Conservation (phyloP, 2,113 vertebrate genomes). For the Callipepla californica region DNA sequence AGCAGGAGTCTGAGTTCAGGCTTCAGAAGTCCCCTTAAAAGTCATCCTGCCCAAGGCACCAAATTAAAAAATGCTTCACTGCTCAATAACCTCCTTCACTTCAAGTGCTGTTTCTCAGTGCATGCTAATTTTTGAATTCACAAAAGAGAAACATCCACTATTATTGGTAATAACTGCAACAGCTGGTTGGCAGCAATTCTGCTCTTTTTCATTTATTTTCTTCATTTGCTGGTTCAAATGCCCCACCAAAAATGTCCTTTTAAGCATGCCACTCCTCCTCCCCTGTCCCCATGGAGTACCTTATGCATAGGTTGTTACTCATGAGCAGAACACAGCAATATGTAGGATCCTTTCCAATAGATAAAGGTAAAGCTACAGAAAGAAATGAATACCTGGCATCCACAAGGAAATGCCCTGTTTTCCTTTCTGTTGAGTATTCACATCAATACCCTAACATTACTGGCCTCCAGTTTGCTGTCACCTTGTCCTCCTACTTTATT, state of each 20-base stretch:
- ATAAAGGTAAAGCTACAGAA: not conserved
- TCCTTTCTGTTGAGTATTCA: not conserved
- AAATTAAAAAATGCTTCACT: not conserved
- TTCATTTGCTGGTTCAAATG: not conserved
- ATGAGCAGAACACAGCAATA: not conserved
- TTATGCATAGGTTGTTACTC: not conserved
- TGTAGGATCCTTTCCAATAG: not conserved
- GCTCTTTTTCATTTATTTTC: not conserved
- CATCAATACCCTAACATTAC: not conserved
- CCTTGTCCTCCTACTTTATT: not conserved
- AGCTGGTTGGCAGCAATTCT: not conserved
- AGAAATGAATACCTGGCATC: not conserved
- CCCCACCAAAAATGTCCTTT: not conserved
- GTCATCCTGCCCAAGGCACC: not conserved
- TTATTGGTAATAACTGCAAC: not conserved
- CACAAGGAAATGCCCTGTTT: not conserved
- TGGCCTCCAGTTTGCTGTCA: not conserved
- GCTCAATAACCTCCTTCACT: not conserved
- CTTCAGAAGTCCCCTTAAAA: not conserved
- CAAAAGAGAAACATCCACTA: not conserved
- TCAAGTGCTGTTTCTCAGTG: not conserved
- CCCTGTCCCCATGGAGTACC: rapidly evolving
- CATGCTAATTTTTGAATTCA: not conserved
- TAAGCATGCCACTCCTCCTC: not conserved
- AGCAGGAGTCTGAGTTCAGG: not conserved